Conservation (phyloP, 1,140 invertebrate genomes). For the Atta texana region DNA sequence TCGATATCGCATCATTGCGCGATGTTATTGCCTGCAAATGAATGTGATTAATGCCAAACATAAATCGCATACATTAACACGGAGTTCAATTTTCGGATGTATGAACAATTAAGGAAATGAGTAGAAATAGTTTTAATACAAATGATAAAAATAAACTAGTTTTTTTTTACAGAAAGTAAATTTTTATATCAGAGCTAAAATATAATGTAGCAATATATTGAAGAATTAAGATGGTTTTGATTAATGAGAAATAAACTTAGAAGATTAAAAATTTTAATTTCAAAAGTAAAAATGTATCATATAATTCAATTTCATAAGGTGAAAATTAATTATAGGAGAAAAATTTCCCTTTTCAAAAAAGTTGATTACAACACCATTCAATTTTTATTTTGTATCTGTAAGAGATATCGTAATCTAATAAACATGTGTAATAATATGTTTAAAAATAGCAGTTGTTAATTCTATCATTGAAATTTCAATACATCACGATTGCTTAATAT, state of each 20-base stretch:
- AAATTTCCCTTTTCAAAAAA: not conserved
- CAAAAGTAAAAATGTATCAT: not conserved
- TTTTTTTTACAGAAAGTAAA: not conserved
- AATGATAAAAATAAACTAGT: not conserved
- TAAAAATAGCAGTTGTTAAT: slow-evolving; percentile 1
- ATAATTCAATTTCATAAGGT: not conserved
- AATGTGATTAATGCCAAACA: slow-evolving; percentile 56
- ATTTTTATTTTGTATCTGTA: not conserved
- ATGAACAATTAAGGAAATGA: slow-evolving; percentile 6
- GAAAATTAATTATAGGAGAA: not conserved
- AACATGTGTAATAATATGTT: not conserved
- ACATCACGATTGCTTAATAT: not conserved
- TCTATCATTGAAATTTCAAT: not conserved
- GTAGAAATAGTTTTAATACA: not conserved
- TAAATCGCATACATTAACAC: slow-evolving; percentile 37
- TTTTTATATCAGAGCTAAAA: not conserved
- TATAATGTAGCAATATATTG: not conserved
- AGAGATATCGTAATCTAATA: too few species aligned
- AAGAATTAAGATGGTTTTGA: not conserved
- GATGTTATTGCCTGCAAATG: slow-evolving; percentile 54
- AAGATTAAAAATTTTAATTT: slow-evolving; percentile 13
- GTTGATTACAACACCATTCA: not conserved
- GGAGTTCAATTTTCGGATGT: slow-evolving; percentile 23
- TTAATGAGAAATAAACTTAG: not conserved
- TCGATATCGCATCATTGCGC: slow-evolving; percentile 42